Conservation (phyloP, 2,113 vertebrate species). For the Zapus hudsonius region DNA sequence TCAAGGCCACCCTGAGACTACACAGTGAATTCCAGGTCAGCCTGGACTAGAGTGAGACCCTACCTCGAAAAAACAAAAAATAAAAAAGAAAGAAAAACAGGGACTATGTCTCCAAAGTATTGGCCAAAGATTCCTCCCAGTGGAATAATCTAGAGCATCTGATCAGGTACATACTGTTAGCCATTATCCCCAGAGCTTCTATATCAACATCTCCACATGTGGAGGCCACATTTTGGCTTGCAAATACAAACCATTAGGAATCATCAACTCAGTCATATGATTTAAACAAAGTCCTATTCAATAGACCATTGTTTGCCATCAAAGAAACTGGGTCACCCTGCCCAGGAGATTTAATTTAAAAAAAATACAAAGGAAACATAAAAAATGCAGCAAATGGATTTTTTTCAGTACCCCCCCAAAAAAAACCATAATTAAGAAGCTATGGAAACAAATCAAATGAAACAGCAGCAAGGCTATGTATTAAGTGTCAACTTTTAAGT, state of each 20-base stretch:
- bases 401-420: not conserved
- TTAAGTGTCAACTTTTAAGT: conserved; percentile 12
- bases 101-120: not conserved
- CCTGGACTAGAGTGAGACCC: too few species aligned
- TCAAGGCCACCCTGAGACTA: too few species aligned
- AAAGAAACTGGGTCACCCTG: not conserved
- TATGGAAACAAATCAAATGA: not conserved
- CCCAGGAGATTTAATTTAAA: not conserved
- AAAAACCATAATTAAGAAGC: not conserved
- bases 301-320: not conserved
- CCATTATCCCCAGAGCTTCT: not conserved
- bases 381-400: not conserved
- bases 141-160: not conserved
- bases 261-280: not conserved
- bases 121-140: not conserved
- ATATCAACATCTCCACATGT: not conserved
- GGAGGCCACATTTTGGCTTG: not conserved
- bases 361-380: not conserved
- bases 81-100: too few species aligned
- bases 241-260: not conserved
- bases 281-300: not conserved
- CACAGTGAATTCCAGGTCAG: too few species aligned
- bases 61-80: too few species aligned
- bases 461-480: not conserved
- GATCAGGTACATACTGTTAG: not conserved